Conservation (phyloP, 2,888 invertebrate genomes). For the Tetranychus truncatus region DNA sequence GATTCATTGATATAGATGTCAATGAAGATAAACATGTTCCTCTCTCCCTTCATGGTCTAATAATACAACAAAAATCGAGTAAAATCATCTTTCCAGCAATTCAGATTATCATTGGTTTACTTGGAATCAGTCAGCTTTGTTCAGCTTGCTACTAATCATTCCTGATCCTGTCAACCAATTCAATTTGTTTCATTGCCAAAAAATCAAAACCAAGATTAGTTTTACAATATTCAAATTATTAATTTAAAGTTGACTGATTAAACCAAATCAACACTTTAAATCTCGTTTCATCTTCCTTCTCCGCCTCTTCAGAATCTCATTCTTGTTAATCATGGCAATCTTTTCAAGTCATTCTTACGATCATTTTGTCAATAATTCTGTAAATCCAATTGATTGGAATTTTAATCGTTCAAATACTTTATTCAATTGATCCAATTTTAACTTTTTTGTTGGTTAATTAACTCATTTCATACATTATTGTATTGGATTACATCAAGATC, state of each 20-base stretch:
- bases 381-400: too few relatives aligned
- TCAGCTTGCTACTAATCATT: not conserved
- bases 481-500: too few relatives aligned
- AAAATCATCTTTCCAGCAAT: not conserved
- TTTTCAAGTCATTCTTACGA: not conserved
- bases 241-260: not conserved
- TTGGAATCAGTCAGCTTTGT: not conserved
- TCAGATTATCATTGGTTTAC: not conserved
- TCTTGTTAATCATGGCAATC: too few relatives aligned
- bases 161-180: not conserved
- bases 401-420: too few relatives aligned
- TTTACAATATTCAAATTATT: too few relatives aligned
- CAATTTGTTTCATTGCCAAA: not conserved
- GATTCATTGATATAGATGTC: not conserved
- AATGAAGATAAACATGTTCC: not conserved
- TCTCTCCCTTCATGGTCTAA: not conserved
- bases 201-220: not conserved
- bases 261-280: not conserved
- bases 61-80: not conserved
- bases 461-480: too few relatives aligned
- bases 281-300: not conserved
- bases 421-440: too few relatives aligned
- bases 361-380: not conserved
- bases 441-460: too few relatives aligned
- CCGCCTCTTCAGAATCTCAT: not conserved